Evolutionary conservation across 2,113 vertebrate species (phyloP).

Genomic region (Stegostoma tigrinum): DNA sequence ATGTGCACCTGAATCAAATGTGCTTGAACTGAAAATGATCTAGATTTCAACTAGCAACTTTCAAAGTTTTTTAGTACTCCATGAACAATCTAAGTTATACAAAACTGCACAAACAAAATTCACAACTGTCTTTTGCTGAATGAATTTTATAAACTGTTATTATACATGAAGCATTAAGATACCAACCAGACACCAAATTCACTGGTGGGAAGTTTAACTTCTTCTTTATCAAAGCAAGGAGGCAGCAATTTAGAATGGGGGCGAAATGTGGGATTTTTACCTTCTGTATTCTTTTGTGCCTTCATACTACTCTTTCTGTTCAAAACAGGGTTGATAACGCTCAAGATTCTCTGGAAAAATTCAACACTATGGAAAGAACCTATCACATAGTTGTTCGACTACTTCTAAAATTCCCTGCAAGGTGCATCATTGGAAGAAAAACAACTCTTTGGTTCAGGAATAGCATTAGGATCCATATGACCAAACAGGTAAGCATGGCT

Average conservation of each 20-base stretch:
- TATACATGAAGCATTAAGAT: neutral
- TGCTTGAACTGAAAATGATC: neutral
- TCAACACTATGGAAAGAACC: neutral
- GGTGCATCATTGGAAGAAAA: neutral
- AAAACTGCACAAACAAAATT: neutral
- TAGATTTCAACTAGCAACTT: neutral
- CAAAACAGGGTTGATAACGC: neutral
- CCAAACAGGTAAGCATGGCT: neutral
- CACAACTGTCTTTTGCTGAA: neutral
- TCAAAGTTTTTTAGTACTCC: neutral
- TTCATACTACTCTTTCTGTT: neutral
- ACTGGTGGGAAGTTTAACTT: neutral
- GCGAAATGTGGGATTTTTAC: neutral
- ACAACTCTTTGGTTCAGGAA: neutral
- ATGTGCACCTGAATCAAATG: neutral
- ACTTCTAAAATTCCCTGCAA: neutral
- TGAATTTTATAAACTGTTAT: neutral
- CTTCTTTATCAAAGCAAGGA: neutral
- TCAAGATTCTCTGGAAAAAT: neutral
- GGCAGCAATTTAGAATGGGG: neutral
- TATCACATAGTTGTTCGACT: neutral
- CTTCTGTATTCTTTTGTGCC: neutral
- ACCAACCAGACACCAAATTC: neutral
- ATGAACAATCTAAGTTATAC: neutral
- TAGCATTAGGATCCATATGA: neutral